Conservation (phyloP, 2,797 vertebrate species). For the Fistularia commersonii region DNA sequence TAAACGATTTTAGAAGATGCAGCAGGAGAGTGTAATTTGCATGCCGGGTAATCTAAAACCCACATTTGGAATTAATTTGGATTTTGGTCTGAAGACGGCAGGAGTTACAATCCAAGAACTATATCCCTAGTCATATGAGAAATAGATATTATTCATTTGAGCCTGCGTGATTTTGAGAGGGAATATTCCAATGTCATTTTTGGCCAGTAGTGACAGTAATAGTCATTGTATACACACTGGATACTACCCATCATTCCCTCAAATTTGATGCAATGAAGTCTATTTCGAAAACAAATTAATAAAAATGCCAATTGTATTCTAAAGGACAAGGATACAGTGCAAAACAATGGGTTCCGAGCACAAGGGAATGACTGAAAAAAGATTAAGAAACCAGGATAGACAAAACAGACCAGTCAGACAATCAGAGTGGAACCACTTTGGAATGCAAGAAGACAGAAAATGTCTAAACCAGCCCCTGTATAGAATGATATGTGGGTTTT, state of each 20-base stretch:
- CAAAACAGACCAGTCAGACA: neutral
- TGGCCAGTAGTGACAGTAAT: neutral
- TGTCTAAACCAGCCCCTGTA: neutral
- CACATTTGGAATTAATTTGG: too few relatives aligned
- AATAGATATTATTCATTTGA: too few relatives aligned
- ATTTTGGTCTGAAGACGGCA: too few relatives aligned
- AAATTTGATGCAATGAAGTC: constrained; percentile 22
- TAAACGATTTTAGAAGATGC: too few relatives aligned
- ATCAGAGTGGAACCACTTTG: too few relatives aligned
- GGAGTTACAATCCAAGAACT: too few relatives aligned
- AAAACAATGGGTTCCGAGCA: constrained; percentile 1
- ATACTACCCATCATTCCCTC: constrained; percentile 5
- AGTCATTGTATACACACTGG: constrained; percentile 15
- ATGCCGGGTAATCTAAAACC: too few relatives aligned
- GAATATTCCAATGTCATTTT: too few relatives aligned
- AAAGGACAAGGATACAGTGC: constrained; percentile 2
- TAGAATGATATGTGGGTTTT: neutral
- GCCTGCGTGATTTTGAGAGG: too few relatives aligned
- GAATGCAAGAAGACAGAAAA: neutral
- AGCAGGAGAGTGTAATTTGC: too few relatives aligned
- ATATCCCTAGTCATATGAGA: too few relatives aligned
- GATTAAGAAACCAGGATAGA: neutral
- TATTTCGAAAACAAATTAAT: constrained; percentile 5
- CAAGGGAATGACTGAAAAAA: neutral
- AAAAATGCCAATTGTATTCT: neutral